Evolutionary conservation across 2,888 invertebrate species (phyloP).

Genomic region (Laothoe populi): DNA sequence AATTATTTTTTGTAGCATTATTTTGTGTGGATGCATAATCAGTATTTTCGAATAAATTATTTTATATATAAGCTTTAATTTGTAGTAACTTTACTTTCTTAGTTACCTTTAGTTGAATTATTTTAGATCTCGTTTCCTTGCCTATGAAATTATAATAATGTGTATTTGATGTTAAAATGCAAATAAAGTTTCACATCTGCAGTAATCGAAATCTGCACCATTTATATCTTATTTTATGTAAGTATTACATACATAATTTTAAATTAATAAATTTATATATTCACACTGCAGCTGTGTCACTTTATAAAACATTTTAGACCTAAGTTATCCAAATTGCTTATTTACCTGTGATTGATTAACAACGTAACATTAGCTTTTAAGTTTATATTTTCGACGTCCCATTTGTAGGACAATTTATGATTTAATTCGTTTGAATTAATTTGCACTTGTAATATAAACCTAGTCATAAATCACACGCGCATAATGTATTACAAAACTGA

Average conservation of each 20-base stretch:
- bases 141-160: background rate
- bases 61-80: constrained; percentile 37
- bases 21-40: constrained; percentile 34
- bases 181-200: constrained; percentile 5
- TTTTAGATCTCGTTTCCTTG: constrained; percentile 2
- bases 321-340: constrained; percentile 19
- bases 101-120: constrained; percentile 36
- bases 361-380: constrained; percentile 13
- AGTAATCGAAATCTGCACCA: background rate
- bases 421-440: constrained; percentile 23
- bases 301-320: background rate
- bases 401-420: background rate
- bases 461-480: constrained; percentile 31
- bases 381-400: background rate
- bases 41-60: constrained; percentile 43
- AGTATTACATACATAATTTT: too few species aligned
- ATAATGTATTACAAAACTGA: constrained; percentile 45
- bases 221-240: too few species aligned
- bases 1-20: constrained; percentile 15
- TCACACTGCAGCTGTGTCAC: background rate
- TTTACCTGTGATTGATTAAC: constrained; percentile 18
- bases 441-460: constrained; percentile 14
- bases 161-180: background rate
- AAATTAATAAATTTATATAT: too few species aligned
- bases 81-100: constrained; percentile 37